Conservation (phyloP, 2,113 vertebrate species). For the Erinaceus europaeus region DNA sequence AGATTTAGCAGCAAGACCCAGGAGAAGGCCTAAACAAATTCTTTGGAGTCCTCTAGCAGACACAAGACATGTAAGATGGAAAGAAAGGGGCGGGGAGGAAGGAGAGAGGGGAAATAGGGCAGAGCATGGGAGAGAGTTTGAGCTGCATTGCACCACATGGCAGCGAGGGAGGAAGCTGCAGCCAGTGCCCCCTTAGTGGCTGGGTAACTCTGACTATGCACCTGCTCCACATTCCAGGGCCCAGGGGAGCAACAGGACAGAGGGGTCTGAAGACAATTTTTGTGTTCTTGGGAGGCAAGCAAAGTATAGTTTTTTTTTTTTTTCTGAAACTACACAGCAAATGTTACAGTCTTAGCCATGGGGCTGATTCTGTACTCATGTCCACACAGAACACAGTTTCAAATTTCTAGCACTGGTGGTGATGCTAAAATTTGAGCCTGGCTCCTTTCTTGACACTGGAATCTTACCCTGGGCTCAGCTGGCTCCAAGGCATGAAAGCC, state of each 20-base stretch:
- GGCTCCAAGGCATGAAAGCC: background rate
- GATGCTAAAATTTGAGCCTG: background rate
- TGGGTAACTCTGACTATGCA: background rate
- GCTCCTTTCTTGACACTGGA: background rate
- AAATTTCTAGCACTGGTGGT: background rate
- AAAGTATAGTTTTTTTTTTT: background rate
- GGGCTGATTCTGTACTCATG: background rate
- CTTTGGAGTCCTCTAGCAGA: background rate
- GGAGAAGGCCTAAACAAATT: background rate
- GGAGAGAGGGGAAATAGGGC: background rate
- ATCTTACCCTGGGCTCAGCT: background rate
- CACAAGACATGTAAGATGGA: background rate
- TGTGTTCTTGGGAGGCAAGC: background rate
- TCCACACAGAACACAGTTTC: background rate
- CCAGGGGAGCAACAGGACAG: background rate
- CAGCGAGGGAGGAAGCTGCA: background rate
- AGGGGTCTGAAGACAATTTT: background rate
- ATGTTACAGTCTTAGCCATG: background rate
- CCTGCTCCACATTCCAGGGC: too few relatives aligned
- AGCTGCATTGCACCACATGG: accelerated
- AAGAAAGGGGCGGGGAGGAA: background rate
- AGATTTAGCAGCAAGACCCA: background rate
- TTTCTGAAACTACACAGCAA: background rate
- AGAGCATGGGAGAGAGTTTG: background rate
- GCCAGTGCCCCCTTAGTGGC: background rate